Base-by-base conservation (phyloP, 2,888 invertebrate species). In the Brachycybe producta region DNA sequence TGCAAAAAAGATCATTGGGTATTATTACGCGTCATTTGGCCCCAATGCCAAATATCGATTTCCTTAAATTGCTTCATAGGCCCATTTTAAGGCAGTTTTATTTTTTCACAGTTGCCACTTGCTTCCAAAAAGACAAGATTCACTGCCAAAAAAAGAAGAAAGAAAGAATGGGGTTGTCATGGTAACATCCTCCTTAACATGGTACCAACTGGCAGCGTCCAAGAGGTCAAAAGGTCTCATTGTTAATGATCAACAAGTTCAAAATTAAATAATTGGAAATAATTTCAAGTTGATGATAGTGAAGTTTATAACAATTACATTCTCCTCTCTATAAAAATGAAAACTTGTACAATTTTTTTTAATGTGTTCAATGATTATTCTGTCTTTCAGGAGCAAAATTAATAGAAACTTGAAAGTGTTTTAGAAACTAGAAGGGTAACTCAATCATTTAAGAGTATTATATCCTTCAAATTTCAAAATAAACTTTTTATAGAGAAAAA, bases 231-330 rank as follows among this genome's bases (percentile, higher is more conserved):
- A 26, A 23, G 41, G 11, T 15, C 21, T 21, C 41, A 41, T 5
- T 41, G 15, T 23, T 15, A 41, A 23, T 24, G 15, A 24, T 23
- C 41, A 41, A 41, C 41, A 41, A 41, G 41, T 41, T 41, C 41
- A 41, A 41, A 41, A 41, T 41, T 26, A 41, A 24, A n/a, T n/a
- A n/a, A 26, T 41, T 41, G 41, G 41, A 23, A 41, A 41, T 41
- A 24, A 24, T 41, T 41, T 26, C 23, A 41, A 41, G 23, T 23
- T 15, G 24, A 24, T 41, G 23, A n/a, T n/a, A n/a, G n/a, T n/a
- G n/a, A n/a, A n/a, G n/a, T n/a, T n/a, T n/a, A n/a, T n/a, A n/a
- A n/a, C n/a, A n/a, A n/a, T n/a, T n/a, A n/a, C n/a, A n/a, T n/a
- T n/a, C n/a, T n/a, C n/a, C n/a, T n/a, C n/a, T n/a, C n/a, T n/a